A percentile compares a stretch with the other conserved stretches of the same genome.
These are phyloP conservation scores for Typhlichthys eigenmanni DNA, from an alignment of 2,797 vertebrate species.

Conservation along the genomic window DNA sequence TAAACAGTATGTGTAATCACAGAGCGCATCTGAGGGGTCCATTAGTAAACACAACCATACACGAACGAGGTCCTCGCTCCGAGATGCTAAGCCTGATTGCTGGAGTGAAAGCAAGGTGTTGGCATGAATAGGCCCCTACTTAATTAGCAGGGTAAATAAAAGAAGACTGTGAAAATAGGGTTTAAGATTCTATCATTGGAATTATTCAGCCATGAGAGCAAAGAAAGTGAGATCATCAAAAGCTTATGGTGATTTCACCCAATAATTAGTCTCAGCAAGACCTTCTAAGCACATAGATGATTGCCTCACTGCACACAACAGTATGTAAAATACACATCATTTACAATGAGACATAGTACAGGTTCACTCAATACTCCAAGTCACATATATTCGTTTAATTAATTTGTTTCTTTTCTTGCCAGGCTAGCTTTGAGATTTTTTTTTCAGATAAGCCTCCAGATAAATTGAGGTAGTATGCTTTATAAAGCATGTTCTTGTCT, in stretches of 20 bases:
- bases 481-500: slow-evolving; percentile 40
- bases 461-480: slow-evolving; percentile 45
- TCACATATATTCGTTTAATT: slow-evolving; percentile 10
- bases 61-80: slow-evolving; percentile 36
- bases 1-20: slow-evolving; percentile 44
- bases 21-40: slow-evolving; percentile 40
- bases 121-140: slow-evolving; percentile 38
- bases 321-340: slow-evolving; percentile 3
- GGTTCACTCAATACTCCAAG: slow-evolving; percentile 18
- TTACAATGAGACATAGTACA: slow-evolving; percentile 25
- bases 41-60: slow-evolving; percentile 28
- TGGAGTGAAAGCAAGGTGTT: slow-evolving; percentile 29
- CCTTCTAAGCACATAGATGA: slow-evolving; percentile 48
- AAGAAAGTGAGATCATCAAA: slow-evolving; percentile 50
- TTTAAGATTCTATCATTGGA: slow-evolving; percentile 70
- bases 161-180: slow-evolving; percentile 51
- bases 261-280: slow-evolving; percentile 68
- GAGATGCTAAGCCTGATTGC: slow-evolving; percentile 43
- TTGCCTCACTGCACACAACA: slow-evolving; percentile 38
- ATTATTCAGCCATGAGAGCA: slow-evolving; percentile 62
- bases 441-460: slow-evolving; percentile 41
- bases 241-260: slow-evolving; percentile 58
- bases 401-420: slow-evolving; percentile 6
- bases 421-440: slow-evolving; percentile 42
- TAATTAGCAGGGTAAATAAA: slow-evolving; percentile 73